Evolutionary conservation across 2,113 vertebrate species (phyloP), one percentile per base, ranked within the genome.

Genomic region (Orcinus orca): DNA sequence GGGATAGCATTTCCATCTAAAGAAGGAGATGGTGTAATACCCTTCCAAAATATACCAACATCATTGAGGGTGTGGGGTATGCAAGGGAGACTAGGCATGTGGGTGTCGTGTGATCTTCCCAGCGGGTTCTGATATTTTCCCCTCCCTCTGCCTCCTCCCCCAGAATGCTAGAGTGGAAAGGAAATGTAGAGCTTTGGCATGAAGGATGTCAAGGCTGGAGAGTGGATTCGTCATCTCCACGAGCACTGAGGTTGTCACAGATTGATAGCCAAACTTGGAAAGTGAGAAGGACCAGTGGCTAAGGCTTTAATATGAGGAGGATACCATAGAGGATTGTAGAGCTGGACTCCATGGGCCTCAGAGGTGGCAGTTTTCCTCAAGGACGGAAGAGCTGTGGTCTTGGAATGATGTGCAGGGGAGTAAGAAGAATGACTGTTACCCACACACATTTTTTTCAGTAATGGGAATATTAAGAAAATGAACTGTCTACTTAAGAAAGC

Each of bases 191-290:
- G 33, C 23, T 84, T 90, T 76, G 17, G 7, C 23, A 1, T 33
- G 77, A 76, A 68, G 84, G 50, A 17, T 5, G 3, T 93, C 50
- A 77, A 68, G 38, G 79, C 50, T 13, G 9, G 31, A 80, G 58
- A 77, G 50, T 53, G 33, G 47, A 29, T 29, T 60, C 1, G 2
- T 41, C 11, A 68, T n/a, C 10, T 38, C 0, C 12, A 0, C 5
- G 8, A 55, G 26, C 21, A 23, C 26, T 70, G 62, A 62, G n/a
- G 15, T 55, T 15, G 70, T 50, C 38, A 29, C 18, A n/a, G 50
- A 23, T 29, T 23, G 50, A n/a, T 1, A 88, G 25, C 33, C 87
- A 70, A 17, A n/a, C 85, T 62, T 41, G 29, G 90, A 17, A 77
- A 62, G n/a, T 5, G 0, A 60, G 36, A 36, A 82, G 41, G 26